phyloP scores from a whole-genome alignment of 2,888 invertebrate genomes.

The Ichneumoninae sp. region DNA sequence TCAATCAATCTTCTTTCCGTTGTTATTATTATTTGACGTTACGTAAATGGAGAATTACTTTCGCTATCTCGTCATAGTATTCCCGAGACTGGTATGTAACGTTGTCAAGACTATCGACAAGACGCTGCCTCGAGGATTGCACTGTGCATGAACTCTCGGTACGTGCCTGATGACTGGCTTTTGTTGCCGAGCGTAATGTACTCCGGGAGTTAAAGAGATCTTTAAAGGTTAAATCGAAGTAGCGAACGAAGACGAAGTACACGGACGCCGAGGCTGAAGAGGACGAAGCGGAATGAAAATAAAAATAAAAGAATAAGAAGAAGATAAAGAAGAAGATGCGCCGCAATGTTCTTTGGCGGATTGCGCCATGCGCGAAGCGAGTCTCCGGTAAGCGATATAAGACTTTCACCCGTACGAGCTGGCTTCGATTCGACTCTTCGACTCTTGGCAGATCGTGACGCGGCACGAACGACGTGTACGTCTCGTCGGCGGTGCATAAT shows the following conservation, averaged over 20 bases:
- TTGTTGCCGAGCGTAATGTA: slow-evolving; percentile 41
- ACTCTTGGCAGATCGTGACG: slow-evolving; percentile 51
- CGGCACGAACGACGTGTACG: slow-evolving; percentile 30
- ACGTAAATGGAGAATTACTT: slow-evolving; percentile 19
- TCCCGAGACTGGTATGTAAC: background rate
- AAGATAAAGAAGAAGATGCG: slow-evolving; percentile 53
- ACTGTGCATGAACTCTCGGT: background rate
- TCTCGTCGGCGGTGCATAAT: slow-evolving; percentile 27
- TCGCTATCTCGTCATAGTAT: slow-evolving; percentile 11
- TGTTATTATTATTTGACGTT: slow-evolving; percentile 3
- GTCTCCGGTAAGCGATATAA: slow-evolving; percentile 59
- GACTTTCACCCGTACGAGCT: slow-evolving; percentile 61
- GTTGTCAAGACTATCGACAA: slow-evolving; percentile 12
- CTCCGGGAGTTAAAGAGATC: slow-evolving; percentile 45
- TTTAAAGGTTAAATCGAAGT: slow-evolving; percentile 62
- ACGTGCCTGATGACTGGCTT: slow-evolving; percentile 6
- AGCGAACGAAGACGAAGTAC: slow-evolving; percentile 46
- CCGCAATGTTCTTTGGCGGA: slow-evolving; percentile 55
- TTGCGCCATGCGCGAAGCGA: slow-evolving; percentile 55
- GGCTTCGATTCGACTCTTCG: slow-evolving; percentile 50
- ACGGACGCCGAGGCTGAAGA: slow-evolving; percentile 12
- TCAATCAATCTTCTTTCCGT: slow-evolving; percentile 13
- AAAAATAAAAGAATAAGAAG: background rate
- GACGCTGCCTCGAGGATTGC: background rate
- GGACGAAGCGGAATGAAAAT: slow-evolving; percentile 34